Evolutionary conservation across 92 coral and sea anemone species (phyloP).

Genomic region (Muricea muricata): DNA sequence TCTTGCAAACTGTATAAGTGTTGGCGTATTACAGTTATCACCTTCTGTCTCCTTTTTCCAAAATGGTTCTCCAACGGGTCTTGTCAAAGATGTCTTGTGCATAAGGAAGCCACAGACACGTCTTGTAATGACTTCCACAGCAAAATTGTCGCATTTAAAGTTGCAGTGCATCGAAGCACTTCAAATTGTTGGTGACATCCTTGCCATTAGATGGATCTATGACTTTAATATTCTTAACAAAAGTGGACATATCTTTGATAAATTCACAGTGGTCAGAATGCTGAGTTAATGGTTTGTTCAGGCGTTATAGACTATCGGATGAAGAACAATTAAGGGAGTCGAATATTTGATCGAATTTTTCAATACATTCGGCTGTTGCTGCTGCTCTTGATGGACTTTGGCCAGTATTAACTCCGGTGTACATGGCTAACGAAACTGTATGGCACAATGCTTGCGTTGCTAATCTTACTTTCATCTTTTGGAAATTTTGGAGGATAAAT

Average conservation of each 20-base stretch:
- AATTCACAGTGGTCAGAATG: slow-evolving; percentile 3
- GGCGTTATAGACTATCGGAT: neutral
- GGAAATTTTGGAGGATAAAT: slow-evolving; percentile 4
- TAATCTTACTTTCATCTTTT: too few relatives aligned
- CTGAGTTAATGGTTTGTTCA: neutral
- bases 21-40: neutral
- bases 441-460: too few relatives aligned
- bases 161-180: neutral
- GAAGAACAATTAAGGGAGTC: neutral
- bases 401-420: neutral
- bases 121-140: neutral
- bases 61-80: slow-evolving; percentile 24
- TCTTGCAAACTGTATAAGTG: neutral
- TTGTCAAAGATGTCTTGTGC: neutral
- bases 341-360: slow-evolving; percentile 21
- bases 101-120: neutral
- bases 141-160: neutral
- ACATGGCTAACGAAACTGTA: slow-evolving; percentile 8
- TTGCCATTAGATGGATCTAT: neutral
- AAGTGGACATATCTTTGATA: neutral
- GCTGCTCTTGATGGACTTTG: slow-evolving; percentile 1
- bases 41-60: neutral
- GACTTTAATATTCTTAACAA: neutral
- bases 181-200: neutral
- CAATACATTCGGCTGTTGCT: slow-evolving; percentile 26